These are phyloP conservation scores for Brassicogethes aeneus DNA, from an alignment of 2,888 invertebrate species.

Conservation along the genomic window DNA sequence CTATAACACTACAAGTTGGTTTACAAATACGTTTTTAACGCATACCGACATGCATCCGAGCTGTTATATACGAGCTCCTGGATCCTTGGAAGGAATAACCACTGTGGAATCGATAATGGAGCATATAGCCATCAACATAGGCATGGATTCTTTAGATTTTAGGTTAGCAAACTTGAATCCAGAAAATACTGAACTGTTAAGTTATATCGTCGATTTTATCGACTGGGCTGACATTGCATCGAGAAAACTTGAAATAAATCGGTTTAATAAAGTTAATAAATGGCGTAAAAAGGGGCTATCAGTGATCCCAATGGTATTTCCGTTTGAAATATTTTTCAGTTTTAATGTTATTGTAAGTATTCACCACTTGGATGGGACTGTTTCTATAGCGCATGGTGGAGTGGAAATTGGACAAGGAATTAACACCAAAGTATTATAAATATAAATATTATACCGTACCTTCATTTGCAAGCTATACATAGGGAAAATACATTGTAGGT, in stretches of 20 bases:
- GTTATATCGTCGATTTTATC: constrained; percentile 51
- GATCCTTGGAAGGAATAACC: constrained; percentile 54
- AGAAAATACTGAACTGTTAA: constrained; percentile 44
- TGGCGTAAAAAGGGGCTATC: constrained; percentile 74
- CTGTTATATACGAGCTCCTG: constrained; percentile 59
- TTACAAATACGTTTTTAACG: constrained; percentile 40
- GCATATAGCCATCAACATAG: constrained; percentile 49
- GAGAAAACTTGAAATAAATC: constrained; percentile 46
- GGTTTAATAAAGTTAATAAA: constrained; percentile 59
- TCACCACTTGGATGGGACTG: constrained; percentile 61
- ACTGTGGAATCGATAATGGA: constrained; percentile 58
- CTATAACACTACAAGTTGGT: constrained; percentile 36
- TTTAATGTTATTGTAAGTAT: constrained; percentile 56
- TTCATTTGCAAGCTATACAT: too few species aligned
- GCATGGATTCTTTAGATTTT: constrained; percentile 51
- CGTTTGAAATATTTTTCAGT: constrained; percentile 44
- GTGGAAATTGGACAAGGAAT: constrained; percentile 77
- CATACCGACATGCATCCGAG: constrained; percentile 57
- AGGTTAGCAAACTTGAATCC: constrained; percentile 46
- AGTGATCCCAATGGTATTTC: constrained; percentile 61
- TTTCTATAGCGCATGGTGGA: constrained; percentile 62
- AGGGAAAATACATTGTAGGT: too few species aligned
- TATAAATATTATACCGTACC: too few species aligned
- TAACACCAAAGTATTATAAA: constrained; percentile 63
- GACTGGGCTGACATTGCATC: constrained; percentile 48